Evolutionary conservation across 2,888 invertebrate species (phyloP).

Genomic region (Acrobasis suavella): DNA sequence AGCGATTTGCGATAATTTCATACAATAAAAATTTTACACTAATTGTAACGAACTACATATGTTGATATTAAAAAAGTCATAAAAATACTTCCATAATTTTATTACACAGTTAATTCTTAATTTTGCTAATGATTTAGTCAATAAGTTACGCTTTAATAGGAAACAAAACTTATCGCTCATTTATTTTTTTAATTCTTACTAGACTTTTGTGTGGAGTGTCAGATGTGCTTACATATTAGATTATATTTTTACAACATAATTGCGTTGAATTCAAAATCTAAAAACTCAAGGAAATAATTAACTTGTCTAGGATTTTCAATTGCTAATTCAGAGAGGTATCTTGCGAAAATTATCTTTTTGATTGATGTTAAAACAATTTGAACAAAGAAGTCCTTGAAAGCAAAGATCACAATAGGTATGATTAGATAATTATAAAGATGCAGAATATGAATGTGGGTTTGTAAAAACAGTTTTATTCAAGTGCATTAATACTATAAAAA

Average conservation of each 20-base stretch:
- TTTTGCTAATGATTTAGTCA: no score
- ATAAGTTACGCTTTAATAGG: no score
- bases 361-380: slow-evolving; percentile 30
- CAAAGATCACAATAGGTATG: slow-evolving; percentile 24
- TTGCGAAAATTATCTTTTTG: slow-evolving; percentile 35
- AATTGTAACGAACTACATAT: no score
- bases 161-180: not conserved
- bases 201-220: slow-evolving; percentile 19
- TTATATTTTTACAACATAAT: slow-evolving; percentile 37
- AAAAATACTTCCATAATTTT: no score
- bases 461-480: not conserved
- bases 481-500: not conserved
- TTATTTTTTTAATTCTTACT: not conserved
- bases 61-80: no score
- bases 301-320: slow-evolving; percentile 24
- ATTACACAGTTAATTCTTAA: no score
- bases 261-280: slow-evolving; percentile 32
- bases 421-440: slow-evolving; percentile 2
- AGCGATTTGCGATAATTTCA: no score
- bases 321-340: slow-evolving; percentile 27
- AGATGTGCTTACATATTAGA: slow-evolving; percentile 33
- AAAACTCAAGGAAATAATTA: slow-evolving; percentile 40
- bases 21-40: no score
- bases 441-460: not conserved
- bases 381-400: slow-evolving; percentile 48